Conservation (phyloP, 2,888 invertebrate species). For the Caenorhabditis uteleia region DNA sequence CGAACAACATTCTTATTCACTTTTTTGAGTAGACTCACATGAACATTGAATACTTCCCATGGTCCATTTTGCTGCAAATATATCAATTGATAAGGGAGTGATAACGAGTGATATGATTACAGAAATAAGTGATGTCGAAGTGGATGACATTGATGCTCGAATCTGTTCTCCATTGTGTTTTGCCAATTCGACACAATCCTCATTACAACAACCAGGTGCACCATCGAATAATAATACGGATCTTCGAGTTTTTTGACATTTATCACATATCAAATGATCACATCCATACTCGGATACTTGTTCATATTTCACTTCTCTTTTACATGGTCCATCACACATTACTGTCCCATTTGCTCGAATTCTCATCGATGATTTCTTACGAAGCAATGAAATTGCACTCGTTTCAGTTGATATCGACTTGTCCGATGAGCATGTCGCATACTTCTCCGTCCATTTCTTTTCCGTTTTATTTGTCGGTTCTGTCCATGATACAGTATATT, state of each 20-base stretch:
- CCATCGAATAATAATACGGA: constrained; percentile 17
- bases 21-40: constrained; percentile 11
- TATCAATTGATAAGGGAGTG: background rate
- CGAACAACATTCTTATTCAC: constrained; percentile 2
- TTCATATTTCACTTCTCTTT: background rate
- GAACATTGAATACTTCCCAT: constrained; percentile 12
- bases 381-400: too few relatives aligned
- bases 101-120: background rate
- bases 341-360: too few relatives aligned
- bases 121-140: background rate
- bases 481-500: background rate
- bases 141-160: constrained; percentile 3
- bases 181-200: constrained; percentile 11
- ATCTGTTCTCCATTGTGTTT: constrained; percentile 9
- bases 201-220: constrained; percentile 25
- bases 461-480: background rate
- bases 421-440: background rate
- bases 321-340: constrained; percentile 28
- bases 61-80: constrained; percentile 10
- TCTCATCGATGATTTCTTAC: too few relatives aligned
- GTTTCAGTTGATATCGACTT: too few relatives aligned
- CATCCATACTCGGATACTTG: constrained; percentile 18
- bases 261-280: constrained; percentile 24
- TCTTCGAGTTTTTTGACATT: constrained; percentile 6
- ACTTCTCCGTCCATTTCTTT: background rate